These are phyloP conservation scores for Rhyacichthys aspro DNA, from an alignment of 2,797 vertebrate genomes.

Conservation along the genomic window DNA sequence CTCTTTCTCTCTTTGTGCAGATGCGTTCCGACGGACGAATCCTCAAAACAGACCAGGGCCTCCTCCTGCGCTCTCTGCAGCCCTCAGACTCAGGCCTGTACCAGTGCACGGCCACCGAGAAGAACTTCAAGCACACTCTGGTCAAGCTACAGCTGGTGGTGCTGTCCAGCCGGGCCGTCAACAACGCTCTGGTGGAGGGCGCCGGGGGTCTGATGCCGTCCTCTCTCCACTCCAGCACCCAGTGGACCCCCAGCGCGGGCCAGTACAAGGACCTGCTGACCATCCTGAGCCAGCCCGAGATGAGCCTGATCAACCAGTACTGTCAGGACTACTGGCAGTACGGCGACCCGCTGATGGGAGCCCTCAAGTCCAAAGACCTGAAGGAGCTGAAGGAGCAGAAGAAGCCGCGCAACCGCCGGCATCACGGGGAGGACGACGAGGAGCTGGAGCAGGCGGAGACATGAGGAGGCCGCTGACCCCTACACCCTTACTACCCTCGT, in stretches of 20 bases:
- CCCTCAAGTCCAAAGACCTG: conserved; percentile 79
- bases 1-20: conserved; percentile 46
- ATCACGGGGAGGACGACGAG: conserved; percentile 84
- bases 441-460: conserved; percentile 79
- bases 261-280: conserved; percentile 96
- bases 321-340: conserved; percentile 98
- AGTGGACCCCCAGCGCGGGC: conserved; percentile 83
- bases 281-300: conserved; percentile 95
- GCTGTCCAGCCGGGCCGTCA: conserved; percentile 88
- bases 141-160: conserved; percentile 93
- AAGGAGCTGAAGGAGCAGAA: conserved; percentile 94
- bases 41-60: conserved; percentile 92
- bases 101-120: conserved; percentile 97
- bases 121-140: conserved; percentile 96
- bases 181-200: conserved; percentile 81
- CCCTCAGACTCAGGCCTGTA: conserved; percentile 89
- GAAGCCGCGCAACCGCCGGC: conserved; percentile 95
- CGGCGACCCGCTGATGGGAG: conserved; percentile 79
- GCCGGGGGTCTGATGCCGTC: conserved; percentile 70
- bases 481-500: conserved; percentile 18
- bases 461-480: conserved; percentile 82
- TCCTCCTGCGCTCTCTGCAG: conserved; percentile 93
- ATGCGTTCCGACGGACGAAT: conserved; percentile 89
- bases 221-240: conserved; percentile 77
- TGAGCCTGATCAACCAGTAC: conserved; percentile 99